phyloP scores from a whole-genome alignment of 2,113 vertebrate species.

The Cynopterus brachyotis region DNA sequence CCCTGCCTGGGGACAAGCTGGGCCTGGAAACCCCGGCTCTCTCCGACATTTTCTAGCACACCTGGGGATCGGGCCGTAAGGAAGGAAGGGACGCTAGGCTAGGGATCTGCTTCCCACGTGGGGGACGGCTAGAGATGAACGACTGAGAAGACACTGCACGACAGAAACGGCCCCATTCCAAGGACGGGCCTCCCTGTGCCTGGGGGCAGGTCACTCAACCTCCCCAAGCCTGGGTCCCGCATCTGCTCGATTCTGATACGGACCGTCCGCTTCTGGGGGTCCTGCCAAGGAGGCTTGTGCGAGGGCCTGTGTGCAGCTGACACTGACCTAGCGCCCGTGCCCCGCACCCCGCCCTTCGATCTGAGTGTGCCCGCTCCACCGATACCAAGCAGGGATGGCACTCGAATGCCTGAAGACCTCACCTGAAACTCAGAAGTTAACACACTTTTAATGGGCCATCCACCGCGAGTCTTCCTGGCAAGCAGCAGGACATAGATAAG shows the following conservation, averaged over 20 bases:
- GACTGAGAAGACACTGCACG: not conserved
- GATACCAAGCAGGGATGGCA: not conserved
- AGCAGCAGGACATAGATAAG: not conserved
- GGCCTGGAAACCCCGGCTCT: not conserved
- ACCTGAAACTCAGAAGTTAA: not conserved
- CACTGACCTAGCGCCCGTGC: not conserved
- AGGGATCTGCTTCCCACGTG: not conserved
- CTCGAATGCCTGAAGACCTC: not conserved
- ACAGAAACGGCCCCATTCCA: not conserved
- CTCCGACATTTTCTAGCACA: not conserved
- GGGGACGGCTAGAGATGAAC: not conserved
- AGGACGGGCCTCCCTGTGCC: not conserved
- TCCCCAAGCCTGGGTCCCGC: not conserved
- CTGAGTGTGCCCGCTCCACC: not conserved
- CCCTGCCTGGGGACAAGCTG: not conserved
- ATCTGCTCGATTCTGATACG: not conserved
- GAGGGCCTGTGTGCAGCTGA: accelerated
- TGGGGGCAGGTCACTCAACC: not conserved
- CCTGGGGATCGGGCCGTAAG: not conserved
- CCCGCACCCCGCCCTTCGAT: not conserved
- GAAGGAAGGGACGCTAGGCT: not conserved
- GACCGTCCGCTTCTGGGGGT: not conserved
- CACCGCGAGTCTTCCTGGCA: not conserved
- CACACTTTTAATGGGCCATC: not conserved
- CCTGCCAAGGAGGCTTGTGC: no score